phyloP scores from a whole-genome alignment of 2,113 vertebrate species.

The Lamprotornis superbus region DNA sequence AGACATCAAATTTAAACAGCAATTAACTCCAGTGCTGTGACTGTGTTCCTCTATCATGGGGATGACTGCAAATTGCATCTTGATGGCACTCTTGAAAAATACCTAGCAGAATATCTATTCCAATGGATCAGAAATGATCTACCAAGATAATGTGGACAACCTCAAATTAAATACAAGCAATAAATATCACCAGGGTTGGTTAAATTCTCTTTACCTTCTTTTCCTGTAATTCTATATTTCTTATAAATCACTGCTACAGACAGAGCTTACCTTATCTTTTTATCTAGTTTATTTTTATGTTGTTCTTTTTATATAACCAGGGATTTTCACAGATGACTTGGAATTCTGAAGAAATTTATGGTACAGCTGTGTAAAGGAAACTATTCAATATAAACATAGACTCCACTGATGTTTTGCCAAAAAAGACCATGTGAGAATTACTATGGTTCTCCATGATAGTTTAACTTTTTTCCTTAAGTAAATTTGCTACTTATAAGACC shows the following conservation, averaged over 20 bases:
- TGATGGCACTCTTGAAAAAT: background rate
- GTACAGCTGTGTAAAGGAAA: background rate
- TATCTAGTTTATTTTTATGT: background rate
- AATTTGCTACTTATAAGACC: background rate
- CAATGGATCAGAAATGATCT: constrained; percentile 40
- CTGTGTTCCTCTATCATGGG: background rate
- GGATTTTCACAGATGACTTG: background rate
- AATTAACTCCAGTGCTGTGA: constrained; percentile 18
- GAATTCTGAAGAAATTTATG: background rate
- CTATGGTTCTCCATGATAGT: constrained; percentile 31
- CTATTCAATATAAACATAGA: background rate
- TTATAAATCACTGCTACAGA: background rate
- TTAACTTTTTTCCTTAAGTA: background rate
- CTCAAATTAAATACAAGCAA: constrained; percentile 28
- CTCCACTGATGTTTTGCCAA: constrained; percentile 42
- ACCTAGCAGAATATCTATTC: background rate
- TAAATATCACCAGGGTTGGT: constrained; percentile 15
- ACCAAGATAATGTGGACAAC: constrained; percentile 25
- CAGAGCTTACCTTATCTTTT: background rate
- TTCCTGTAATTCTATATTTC: background rate
- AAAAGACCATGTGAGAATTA: constrained; percentile 34
- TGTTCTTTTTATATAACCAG: background rate
- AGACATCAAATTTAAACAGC: constrained; percentile 15
- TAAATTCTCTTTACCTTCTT: background rate
- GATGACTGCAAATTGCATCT: background rate